Evolutionary conservation across 2,113 vertebrate species (phyloP).

Genomic region (Oreochromis tanganicae): DNA sequence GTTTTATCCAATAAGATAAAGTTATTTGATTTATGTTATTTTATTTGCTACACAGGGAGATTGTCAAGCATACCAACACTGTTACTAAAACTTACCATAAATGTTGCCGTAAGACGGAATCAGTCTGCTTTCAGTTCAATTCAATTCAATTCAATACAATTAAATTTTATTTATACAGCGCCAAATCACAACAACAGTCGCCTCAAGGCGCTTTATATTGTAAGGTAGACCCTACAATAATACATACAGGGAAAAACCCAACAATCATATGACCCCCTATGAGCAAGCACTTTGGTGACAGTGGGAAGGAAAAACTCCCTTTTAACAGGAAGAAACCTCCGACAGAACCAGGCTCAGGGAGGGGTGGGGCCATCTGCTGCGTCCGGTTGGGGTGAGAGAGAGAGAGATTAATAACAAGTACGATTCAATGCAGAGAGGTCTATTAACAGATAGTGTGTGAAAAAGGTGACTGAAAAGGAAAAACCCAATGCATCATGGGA

Average conservation of each 20-base stretch:
- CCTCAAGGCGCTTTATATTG: neutral
- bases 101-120: neutral
- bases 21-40: neutral
- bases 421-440: rapidly evolving
- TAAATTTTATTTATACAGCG: neutral
- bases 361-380: neutral
- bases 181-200: neutral
- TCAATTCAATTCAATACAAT: neutral
- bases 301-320: neutral
- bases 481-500: too few species aligned
- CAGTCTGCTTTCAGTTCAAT: neutral
- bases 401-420: rapidly evolving
- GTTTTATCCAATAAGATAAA: neutral
- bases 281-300: neutral
- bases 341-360: neutral
- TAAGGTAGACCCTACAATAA: neutral
- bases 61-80: neutral
- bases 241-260: neutral
- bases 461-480: too few species aligned
- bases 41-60: neutral
- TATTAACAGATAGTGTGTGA: rapidly evolving
- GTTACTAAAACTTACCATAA: neutral
- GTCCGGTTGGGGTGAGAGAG: rapidly evolving
- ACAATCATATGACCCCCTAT: neutral
- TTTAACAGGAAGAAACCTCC: rapidly evolving